Evolutionary conservation across 2,888 invertebrate species (phyloP), one percentile per base, ranked within the genome.

Genomic region (Trypoxylon attenuatum): DNA sequence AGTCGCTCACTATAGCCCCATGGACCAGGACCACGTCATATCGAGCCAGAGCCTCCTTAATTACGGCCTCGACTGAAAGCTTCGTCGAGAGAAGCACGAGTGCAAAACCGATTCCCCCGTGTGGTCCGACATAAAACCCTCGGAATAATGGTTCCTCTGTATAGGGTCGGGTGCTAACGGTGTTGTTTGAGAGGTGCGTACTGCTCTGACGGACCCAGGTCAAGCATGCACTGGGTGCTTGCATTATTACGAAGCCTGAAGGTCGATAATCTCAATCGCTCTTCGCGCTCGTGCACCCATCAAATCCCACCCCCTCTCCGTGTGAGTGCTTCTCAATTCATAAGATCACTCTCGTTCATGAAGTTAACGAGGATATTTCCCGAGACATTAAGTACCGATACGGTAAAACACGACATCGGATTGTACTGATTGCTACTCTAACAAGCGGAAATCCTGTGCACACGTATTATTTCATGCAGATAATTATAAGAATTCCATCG

Each of bases 21-120:
- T 58, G 58, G 49, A 58, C n/a, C 49, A 43, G 70, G 41, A 50
- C 53, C 56, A 56, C 62, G 66, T n/a, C 65, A 66, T 73, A 76
- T 76, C 68, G 76, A 76, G 64, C 70, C 63, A 5, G 42, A 70
- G n/a, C n/a, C 76, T 76, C 72, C 75, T 76, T 76, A 73, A 76
- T 76, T 76, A 76, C 75, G 63, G 51, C 62, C 49, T 64, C 43
- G 57, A 59, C 23, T 68, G 68, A 68, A 65, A 75, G 64, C 57
- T 61, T 67, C 65, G 46, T 49, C 16, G 50, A 46, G 59, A 43
- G 47, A 41, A 42, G 43, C 21, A 33, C 21, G 45, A 19, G 58
- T 19, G 55, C 49, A 60, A 53, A 53, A 57, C 58, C 61, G 63
- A 68, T 59, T 46, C 53, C 58, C 65, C 56, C 70, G 57, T 67